Evolutionary conservation across 1,140 invertebrate genomes (phyloP).

Genomic region (Mycetomoellerius zeteki): DNA sequence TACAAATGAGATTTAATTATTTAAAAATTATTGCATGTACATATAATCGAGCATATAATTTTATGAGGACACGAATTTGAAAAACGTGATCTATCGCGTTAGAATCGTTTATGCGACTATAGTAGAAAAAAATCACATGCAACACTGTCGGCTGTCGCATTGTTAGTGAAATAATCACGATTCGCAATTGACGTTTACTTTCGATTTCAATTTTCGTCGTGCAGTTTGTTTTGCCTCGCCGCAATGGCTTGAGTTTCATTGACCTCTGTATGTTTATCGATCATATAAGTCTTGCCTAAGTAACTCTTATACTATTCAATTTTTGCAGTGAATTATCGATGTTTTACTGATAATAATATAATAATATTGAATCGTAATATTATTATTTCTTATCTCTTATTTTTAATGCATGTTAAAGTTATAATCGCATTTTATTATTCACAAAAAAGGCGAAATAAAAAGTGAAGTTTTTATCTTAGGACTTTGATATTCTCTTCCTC

Average conservation of each 20-base stretch:
- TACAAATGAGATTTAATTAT: too few species aligned
- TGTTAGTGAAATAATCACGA: slow-evolving; percentile 39
- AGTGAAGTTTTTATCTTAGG: neutral
- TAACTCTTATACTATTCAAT: neutral
- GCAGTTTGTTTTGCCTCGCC: neutral
- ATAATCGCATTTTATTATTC: neutral
- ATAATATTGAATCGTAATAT: neutral
- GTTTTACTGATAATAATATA: slow-evolving; percentile 3
- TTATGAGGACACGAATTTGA: too few species aligned
- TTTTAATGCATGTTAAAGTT: neutral
- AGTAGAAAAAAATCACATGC: slow-evolving; percentile 17
- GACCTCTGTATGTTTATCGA: neutral
- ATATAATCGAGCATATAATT: too few species aligned
- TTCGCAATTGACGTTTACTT: neutral
- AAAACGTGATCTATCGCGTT: neutral
- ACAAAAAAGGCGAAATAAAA: slow-evolving; percentile 7
- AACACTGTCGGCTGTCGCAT: neutral
- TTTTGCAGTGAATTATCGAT: neutral
- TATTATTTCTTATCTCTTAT: neutral
- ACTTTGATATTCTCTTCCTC: neutral
- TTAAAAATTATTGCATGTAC: too few species aligned
- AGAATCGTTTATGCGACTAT: neutral
- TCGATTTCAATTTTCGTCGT: slow-evolving; percentile 9
- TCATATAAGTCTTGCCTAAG: neutral
- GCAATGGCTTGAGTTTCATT: neutral